These are phyloP conservation scores for Volucella inanis DNA, from an alignment of 2,888 invertebrate species.

Conservation along the genomic window DNA sequence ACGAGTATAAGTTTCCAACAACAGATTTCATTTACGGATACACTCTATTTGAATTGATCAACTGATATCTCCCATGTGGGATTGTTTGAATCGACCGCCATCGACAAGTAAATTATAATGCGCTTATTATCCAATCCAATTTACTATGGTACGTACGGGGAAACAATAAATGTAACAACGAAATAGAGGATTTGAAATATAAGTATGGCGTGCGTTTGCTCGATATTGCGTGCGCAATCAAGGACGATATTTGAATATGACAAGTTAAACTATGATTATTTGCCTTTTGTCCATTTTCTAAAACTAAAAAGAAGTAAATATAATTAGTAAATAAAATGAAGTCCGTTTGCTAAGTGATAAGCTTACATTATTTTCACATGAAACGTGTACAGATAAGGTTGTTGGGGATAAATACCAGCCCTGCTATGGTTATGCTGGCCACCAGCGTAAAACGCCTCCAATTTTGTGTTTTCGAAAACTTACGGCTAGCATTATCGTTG, in stretches of 20 bases:
- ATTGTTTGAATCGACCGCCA: constrained; percentile 29
- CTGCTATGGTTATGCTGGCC: constrained; percentile 5
- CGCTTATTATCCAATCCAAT: constrained; percentile 23
- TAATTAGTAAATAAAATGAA: background rate
- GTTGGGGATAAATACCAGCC: background rate
- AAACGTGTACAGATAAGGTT: constrained; percentile 9
- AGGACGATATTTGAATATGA: background rate
- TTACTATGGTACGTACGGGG: background rate
- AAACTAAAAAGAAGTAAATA: background rate
- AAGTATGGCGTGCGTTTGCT: background rate
- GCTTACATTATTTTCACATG: background rate
- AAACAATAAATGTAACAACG: constrained; percentile 11
- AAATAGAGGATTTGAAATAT: background rate
- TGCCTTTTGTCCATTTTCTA: background rate
- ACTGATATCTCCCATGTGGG: constrained; percentile 1
- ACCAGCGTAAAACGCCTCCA: constrained; percentile 44
- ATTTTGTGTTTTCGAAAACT: constrained; percentile 7
- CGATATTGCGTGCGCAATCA: background rate
- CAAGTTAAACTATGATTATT: background rate
- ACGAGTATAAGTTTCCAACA: background rate
- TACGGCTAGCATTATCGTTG: background rate
- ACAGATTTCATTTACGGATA: background rate
- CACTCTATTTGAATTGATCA: background rate
- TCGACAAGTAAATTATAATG: constrained; percentile 12
- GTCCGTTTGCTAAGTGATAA: constrained; percentile 1